phyloP scores from a whole-genome alignment of 2,888 invertebrate species.

The Drosophila buzzatii region DNA sequence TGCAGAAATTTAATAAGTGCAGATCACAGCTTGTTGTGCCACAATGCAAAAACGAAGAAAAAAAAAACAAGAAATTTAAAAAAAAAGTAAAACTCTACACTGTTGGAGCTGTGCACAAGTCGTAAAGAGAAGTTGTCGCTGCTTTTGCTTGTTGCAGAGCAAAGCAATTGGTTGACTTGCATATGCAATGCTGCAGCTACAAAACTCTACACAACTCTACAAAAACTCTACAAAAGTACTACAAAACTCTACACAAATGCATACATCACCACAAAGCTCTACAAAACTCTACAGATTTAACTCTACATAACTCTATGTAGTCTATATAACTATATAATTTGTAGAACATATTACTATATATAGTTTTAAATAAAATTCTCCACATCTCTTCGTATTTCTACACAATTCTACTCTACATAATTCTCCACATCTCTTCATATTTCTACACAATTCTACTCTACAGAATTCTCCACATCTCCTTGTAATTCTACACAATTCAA shows the following conservation, averaged over 20 bases:
- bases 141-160: not conserved
- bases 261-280: not conserved
- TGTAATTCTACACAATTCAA: not conserved
- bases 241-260: not conserved
- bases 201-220: conserved; percentile 2
- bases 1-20: conserved; percentile 56
- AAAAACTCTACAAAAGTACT: not conserved
- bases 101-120: not conserved
- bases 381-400: not conserved
- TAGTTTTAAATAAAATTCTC: not conserved
- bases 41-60: conserved; percentile 7
- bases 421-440: too few species aligned
- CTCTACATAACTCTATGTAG: not conserved
- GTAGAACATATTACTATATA: not conserved
- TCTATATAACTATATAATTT: too few species aligned
- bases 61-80: not conserved
- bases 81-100: conserved; percentile 12
- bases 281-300: not conserved
- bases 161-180: not conserved
- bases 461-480: not conserved
- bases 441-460: too few species aligned
- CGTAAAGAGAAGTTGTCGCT: conserved; percentile 8
- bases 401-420: not conserved
- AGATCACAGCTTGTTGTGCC: conserved; percentile 42
- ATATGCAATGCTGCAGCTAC: not conserved